Conservation (phyloP, 64 coral and sea anemone species). For the Pachyseris speciosa region DNA sequence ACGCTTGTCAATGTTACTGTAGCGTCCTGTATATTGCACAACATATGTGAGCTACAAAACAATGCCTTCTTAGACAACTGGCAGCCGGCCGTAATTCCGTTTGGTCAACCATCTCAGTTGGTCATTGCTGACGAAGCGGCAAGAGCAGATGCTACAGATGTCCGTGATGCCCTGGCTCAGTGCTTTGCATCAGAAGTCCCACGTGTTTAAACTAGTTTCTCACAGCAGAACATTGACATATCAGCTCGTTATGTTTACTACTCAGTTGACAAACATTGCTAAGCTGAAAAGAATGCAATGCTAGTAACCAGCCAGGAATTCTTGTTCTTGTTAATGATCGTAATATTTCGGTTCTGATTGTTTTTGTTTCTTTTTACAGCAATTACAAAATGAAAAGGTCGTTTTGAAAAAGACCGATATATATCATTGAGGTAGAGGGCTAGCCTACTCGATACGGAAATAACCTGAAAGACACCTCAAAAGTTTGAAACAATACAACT, state of each 20-base stretch:
- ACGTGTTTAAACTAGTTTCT: neutral
- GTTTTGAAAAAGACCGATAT: neutral
- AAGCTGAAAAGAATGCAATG: neutral
- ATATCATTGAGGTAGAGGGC: neutral
- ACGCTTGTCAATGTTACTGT: conserved; percentile 6
- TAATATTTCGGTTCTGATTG: neutral
- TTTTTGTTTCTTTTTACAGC: neutral
- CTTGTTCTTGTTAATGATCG: neutral
- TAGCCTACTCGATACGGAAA: neutral
- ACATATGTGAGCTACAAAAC: conserved; percentile 38
- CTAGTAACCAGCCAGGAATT: neutral
- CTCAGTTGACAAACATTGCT: neutral
- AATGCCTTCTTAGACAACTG: conserved; percentile 40
- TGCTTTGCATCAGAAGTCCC: conserved; percentile 26
- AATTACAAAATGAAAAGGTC: neutral
- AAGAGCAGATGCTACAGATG: neutral
- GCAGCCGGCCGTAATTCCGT: neutral
- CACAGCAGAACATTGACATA: neutral
- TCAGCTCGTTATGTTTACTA: neutral
- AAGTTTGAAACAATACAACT: neutral
- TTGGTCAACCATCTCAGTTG: conserved; percentile 6
- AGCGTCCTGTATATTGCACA: conserved; percentile 52
- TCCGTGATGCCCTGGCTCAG: conserved; percentile 22
- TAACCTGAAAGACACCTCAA: neutral
- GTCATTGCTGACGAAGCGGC: neutral